Conservation (phyloP, 2,888 invertebrate genomes). For the Adineta ricciae region DNA sequence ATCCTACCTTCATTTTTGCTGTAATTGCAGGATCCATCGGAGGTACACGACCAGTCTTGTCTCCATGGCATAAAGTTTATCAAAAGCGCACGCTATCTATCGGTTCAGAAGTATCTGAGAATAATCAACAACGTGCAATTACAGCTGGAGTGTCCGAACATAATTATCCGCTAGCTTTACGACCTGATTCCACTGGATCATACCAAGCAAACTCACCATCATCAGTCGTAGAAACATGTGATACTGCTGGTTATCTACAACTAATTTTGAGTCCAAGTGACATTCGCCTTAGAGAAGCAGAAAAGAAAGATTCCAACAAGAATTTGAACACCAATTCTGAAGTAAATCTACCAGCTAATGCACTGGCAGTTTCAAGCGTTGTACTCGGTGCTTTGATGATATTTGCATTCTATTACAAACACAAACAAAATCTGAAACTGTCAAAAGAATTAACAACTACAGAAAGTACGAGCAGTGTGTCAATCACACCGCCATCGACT, state of each 20-base stretch:
- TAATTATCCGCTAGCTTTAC: neutral
- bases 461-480: neutral
- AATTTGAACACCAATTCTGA: neutral
- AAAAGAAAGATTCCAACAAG: neutral
- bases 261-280: neutral
- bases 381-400: neutral
- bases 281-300: neutral
- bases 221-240: constrained; percentile 43
- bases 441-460: neutral
- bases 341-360: neutral
- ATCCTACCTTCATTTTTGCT: neutral
- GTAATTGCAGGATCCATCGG: neutral
- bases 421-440: neutral
- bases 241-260: constrained; percentile 55
- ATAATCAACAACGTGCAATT: neutral
- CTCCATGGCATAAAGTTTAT: neutral
- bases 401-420: neutral
- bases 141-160: neutral
- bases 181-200: neutral
- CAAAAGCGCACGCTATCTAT: neutral
- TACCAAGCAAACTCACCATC: neutral
- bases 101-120: neutral
- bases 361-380: neutral
- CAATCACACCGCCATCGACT: neutral
- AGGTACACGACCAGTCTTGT: neutral